These are phyloP conservation scores for Drosophila micromelanica DNA, from an alignment of 1,140 invertebrate genomes.

Conservation along the genomic window DNA sequence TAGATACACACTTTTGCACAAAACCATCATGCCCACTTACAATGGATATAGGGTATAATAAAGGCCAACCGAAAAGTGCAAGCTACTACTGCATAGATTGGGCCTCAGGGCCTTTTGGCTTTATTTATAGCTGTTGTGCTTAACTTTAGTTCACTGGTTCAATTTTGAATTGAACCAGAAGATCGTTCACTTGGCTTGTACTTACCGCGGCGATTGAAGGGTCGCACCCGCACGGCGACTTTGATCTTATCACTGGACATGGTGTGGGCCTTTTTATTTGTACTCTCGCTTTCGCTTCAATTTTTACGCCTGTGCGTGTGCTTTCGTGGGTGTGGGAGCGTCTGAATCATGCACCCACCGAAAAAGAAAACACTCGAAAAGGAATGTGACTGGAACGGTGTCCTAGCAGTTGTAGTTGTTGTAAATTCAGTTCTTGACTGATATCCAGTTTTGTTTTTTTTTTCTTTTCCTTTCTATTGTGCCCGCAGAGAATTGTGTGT, in stretches of 20 bases:
- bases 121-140: too few species aligned
- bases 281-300: constrained; percentile 34
- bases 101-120: too few species aligned
- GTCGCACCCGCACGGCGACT: constrained; percentile 97
- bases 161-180: not conserved
- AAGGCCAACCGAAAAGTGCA: too few species aligned
- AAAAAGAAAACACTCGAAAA: constrained; percentile 1
- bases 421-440: constrained; percentile 27
- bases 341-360: constrained; percentile 42
- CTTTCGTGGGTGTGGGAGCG: constrained; percentile 26
- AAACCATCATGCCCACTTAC: too few species aligned
- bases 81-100: too few species aligned
- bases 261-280: constrained; percentile 35
- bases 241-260: constrained; percentile 92
- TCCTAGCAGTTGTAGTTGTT: constrained; percentile 4
- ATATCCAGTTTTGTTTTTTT: constrained; percentile 28
- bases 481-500: constrained; percentile 48
- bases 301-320: constrained; percentile 30
- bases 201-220: constrained; percentile 97
- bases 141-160: not conserved
- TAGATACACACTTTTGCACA: too few species aligned
- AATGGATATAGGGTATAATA: too few species aligned
- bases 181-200: constrained; percentile 28
- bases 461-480: not conserved
- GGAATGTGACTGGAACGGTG: constrained; percentile 44